Evolutionary conservation across 2,797 vertebrate species (phyloP), one percentile per base, ranked within the genome.

Genomic region (Anabacerthia variegaticeps): DNA sequence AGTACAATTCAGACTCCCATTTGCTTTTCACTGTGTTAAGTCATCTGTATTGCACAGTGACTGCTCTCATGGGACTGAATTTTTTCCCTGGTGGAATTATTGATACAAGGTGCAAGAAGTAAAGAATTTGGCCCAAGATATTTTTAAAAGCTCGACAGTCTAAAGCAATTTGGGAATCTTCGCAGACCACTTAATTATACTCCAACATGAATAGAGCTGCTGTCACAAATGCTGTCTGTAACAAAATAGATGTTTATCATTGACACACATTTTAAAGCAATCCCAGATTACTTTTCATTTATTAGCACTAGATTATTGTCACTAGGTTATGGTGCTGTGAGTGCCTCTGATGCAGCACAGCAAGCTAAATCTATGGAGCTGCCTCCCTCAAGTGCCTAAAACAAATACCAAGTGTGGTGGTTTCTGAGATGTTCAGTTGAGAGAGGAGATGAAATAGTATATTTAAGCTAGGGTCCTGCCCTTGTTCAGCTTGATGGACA

Each of bases 81-180:
- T 89, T 78, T 85, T 65, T 68, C 74, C 80, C 43, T 66, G 37
- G 21, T 48, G 75, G 36, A 91, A 72, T 43, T 66, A 59, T 69
- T 62, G 49, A 54, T 39, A 74, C 0, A 0, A 92, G n/a, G 68
- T 56, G 23, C 23, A 67, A 73, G 51, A 68, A 76, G 36, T 55
- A 85, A 95, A 85, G 54, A 85, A 85, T 89, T 62, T 93, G 61
- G n/a, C 68, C 67, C 68, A 77, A 77, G 75, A 89, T 37, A 74
- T 30, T 72, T 92, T 52, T 89, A 83, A 91, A 88, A 93, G 26
- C 62, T 36, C 54, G 9, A 8, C 65, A 28, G 30, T 43, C 44
- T 58, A 43, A 62, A 68, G 49, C 21, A 77, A 56, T 63, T 30
- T 32, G 26, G 63, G 71, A 89, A 37, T 77, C 61, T 63, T 74